These are phyloP conservation scores for Acleris emargana DNA, from an alignment of 2,888 invertebrate genomes.

Conservation along the genomic window DNA sequence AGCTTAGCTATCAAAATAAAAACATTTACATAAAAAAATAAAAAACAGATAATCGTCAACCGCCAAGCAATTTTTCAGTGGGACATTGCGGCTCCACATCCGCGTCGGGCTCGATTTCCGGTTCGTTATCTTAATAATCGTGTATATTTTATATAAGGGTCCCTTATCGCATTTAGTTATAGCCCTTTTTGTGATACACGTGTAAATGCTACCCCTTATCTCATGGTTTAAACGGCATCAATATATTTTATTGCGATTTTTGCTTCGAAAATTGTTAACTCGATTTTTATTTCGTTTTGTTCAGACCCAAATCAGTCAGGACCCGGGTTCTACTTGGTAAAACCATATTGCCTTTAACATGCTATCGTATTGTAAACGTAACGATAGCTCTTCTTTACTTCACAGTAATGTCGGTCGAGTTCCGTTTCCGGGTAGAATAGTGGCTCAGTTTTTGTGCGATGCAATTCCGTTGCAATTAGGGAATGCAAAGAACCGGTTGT, in stretches of 20 bases:
- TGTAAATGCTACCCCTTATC: constrained; percentile 46
- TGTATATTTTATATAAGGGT: constrained; percentile 10
- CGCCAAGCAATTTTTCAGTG: background rate
- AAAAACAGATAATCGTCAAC: background rate
- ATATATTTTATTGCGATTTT: constrained; percentile 4
- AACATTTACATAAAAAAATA: too few relatives aligned
- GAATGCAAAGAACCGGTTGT: too few relatives aligned
- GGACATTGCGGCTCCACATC: background rate
- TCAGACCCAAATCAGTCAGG: too few relatives aligned
- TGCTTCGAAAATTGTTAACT: background rate
- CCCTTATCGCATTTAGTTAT: constrained; percentile 15
- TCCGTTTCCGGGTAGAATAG: too few relatives aligned
- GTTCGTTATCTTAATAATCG: constrained; percentile 30
- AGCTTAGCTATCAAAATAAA: too few relatives aligned
- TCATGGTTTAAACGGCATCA: constrained; percentile 47
- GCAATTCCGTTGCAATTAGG: background rate
- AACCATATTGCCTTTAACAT: too few relatives aligned
- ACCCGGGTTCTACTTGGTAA: too few relatives aligned
- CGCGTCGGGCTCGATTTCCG: constrained; percentile 39
- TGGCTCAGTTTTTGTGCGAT: background rate
- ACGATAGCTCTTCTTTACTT: too few relatives aligned
- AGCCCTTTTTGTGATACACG: constrained; percentile 40
- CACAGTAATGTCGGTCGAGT: too few relatives aligned
- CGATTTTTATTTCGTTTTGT: background rate
- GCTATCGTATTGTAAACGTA: too few relatives aligned